Base-by-base conservation (phyloP, 2,113 vertebrate genomes). In the Cheilinus undulatus region DNA sequence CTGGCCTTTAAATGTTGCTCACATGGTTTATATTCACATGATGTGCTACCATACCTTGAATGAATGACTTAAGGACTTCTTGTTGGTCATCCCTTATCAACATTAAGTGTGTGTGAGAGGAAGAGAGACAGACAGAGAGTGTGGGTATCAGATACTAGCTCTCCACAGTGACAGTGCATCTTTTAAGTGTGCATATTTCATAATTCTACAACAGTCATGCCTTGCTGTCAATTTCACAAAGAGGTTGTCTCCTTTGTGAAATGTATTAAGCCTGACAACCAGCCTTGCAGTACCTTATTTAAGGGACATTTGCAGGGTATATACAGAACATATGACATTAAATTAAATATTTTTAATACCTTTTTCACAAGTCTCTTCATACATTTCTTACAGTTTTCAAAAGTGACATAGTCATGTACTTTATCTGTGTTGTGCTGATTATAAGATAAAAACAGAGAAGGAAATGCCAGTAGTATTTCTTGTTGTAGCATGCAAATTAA, bases 1-100 rank as follows among this genome's bases (percentile, higher is more conserved):
- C 82, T 88, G 42, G 48, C 57, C 67, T 88, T 84, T 61, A 88
- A 91, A 87, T 88, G 75, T 76, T 48, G 64, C 86, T 93, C 93
- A 93, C 89, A 91, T 91, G 90, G 75, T 40, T 57, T n/a, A 54
- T 22, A 23, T 72, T 88, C 91, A 91, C 89, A 90, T 92, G 87
- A 89, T 58, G 57, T 58, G 67, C 66, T 64, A 48, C 48, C 82
- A 86, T 87, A 91, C 77, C 82, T 84, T 83, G 46, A 83, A 66
- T 51, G 64, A 69, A 73, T 76, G 69, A 79, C 64, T 82, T 45
- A 49, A 24, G 67, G 67, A 73, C 50, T 65, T 69, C 28, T 3
- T 64, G 73, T 45, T 69, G 62, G 27, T 82, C 61, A 71, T 73
- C 52, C 63, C 46, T 40, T 17, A 52, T 38, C 22, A 74, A 36